These are phyloP conservation scores for Heliconius hermathena DNA, from an alignment of 1,140 invertebrate genomes.

Conservation along the genomic window DNA sequence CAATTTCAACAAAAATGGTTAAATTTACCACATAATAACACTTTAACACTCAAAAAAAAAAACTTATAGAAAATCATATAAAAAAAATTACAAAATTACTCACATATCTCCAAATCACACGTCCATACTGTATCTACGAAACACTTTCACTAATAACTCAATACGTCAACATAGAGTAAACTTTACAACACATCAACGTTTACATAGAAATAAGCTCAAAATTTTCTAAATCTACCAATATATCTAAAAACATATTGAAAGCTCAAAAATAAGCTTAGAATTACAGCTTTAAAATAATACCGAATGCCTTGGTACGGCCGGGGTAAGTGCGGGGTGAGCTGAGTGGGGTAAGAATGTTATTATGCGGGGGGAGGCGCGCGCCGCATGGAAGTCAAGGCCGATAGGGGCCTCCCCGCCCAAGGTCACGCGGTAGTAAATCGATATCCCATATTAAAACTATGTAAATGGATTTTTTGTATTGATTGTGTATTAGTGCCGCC, in stretches of 20 bases:
- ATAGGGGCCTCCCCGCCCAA: neutral
- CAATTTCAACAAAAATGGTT: neutral
- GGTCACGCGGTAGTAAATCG: neutral
- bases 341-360: slow-evolving; percentile 5
- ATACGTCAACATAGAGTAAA: neutral
- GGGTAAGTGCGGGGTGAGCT: neutral
- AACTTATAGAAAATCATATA: neutral
- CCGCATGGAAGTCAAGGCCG: slow-evolving; percentile 9
- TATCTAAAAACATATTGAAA: neutral
- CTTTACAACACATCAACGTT: neutral
- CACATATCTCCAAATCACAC: slow-evolving; percentile 6
- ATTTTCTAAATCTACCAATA: neutral
- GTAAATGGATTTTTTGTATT: neutral
- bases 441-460: neutral
- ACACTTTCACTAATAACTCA: neutral
- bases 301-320: neutral
- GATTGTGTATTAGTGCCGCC: too few relatives aligned
- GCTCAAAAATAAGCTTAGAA: neutral
- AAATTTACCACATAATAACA: neutral
- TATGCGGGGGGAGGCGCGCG: slow-evolving; percentile 3
- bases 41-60: neutral
- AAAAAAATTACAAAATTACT: neutral
- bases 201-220: neutral
- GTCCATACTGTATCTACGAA: neutral
- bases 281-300: neutral